These are phyloP conservation scores for Haplotaxodon microlepis DNA, from an alignment of 2,113 vertebrate genomes.

Conservation along the genomic window DNA sequence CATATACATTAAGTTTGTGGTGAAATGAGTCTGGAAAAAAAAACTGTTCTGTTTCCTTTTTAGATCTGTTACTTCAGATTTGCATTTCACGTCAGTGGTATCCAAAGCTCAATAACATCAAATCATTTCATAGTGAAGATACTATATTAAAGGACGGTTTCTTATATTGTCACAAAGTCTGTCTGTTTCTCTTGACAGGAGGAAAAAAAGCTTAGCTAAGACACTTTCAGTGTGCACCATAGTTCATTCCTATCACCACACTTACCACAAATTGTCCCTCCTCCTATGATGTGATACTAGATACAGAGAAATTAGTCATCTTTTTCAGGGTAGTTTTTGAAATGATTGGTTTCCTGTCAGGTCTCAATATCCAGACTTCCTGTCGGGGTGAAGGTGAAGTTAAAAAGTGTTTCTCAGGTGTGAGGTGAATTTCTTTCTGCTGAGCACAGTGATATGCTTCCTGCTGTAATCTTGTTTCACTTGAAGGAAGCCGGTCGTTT, in stretches of 20 bases:
- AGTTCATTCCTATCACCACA: not conserved
- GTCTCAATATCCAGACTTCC: constrained; percentile 5
- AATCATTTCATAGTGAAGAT: not conserved
- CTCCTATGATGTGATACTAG: not conserved
- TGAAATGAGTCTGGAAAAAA: not conserved
- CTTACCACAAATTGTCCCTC: not conserved
- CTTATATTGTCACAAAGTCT: not conserved
- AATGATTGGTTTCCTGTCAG: not conserved
- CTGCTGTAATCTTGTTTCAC: not conserved
- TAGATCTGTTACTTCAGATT: not conserved
- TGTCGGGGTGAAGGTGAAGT: not conserved
- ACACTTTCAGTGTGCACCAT: not conserved
- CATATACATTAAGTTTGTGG: not conserved
- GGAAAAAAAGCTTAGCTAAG: not conserved
- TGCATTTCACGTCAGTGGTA: not conserved
- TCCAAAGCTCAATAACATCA: not conserved
- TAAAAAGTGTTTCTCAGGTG: not conserved
- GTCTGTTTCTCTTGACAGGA: not conserved
- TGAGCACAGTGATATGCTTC: not conserved
- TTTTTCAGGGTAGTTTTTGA: not conserved
- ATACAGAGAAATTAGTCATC: constrained; percentile 1
- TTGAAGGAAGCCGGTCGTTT: not conserved
- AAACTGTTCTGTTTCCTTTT: not conserved
- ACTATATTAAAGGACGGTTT: not conserved
- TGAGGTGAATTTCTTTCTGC: constrained; percentile 11